Evolutionary conservation across 2,113 vertebrate species (phyloP), one percentile per base, ranked within the genome.

Genomic region (Emydura subglobosa): DNA sequence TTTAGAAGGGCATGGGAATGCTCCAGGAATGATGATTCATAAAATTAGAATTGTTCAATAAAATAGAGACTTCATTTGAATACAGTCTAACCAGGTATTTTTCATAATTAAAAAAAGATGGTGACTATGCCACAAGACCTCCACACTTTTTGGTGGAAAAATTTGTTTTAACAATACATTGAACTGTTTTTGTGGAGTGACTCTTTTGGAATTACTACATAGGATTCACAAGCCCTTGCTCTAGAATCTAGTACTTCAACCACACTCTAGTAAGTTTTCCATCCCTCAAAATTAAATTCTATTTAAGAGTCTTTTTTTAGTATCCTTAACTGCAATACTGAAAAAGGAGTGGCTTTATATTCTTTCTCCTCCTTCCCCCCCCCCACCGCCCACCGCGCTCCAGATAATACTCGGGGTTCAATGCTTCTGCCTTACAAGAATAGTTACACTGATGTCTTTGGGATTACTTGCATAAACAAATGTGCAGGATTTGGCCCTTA

Each of bases 401-500:
- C 80, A 92, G 94, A 91, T 92, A 97, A 93, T 88, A 82, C 88
- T 94, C 79, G 94, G 91, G 96, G 94, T 74, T 96, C 95, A 91
- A 95, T 96, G 95, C 94, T 65, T 82, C 44, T 91, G 83, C 85
- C 85, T 86, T 92, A 95, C 95, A 94, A 95, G 90, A 93, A 95
- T 94, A 97, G 93, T 96, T 85, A 94, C 96, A 86, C 85, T 89
- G 93, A 93, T 92, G 59, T 96, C 94, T 88, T 76, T 86, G 76
- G 78, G 34, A 83, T 91, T 93, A 78, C 95, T 95, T 93, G 96
- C 93, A 92, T 87, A 90, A 86, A 72, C 79, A 97, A 97, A 94
- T 89, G 82, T 94, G 95, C 84, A 88, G 85, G 65, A 92, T 76
- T 87, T 97, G 95, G 96, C 92, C 97, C 97, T 97, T 97, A 90